Base-by-base conservation (phyloP, 2,888 invertebrate genomes). In the Masnerella sp. region DNA sequence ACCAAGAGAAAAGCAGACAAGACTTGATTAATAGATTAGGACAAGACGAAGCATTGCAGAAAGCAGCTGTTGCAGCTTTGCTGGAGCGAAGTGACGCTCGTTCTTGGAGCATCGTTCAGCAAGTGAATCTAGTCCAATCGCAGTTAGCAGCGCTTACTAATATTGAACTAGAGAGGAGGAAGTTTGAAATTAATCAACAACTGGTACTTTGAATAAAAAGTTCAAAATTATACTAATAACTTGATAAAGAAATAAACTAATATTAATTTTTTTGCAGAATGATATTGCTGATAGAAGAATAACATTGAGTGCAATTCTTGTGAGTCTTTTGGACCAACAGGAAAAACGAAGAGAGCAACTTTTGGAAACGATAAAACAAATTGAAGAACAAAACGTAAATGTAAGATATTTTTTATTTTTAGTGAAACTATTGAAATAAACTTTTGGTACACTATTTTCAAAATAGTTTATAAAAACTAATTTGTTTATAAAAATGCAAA, bases 101-200 rank as follows among this genome's bases (percentile, higher is more conserved):
- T 80, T 92, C 91, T 75, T 94, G 94, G 93, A 92, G 93, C 79
- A 88, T 94, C 18, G 90, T 93, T 77, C 93, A 94, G 84, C 94
- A 94, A 89, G 92, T 94, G 75, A 90, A 91, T 78, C 87, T 94
- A 65, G 93, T 94, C 38, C 93, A 94, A 78, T 88, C 89, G 8
- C 93, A 94, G 87, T 88, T 95, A 77, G 93, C 93, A 14, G 90
- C 90, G 62, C 89, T 95, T 18, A 94, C 94, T 76, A 89, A 90
- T 47, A 91, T 93, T 75, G 94, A 95, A 88, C 89, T 94, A 80
- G 92, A 94, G 78, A 91, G 91, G 79, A 91, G 90, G 79, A 92
- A 91, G 85, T 88, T 93, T 67, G 89, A 92, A 81, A 90, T 93
- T 64, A 88, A 90, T 77, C 92, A 92, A 77, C 93, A 93, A 83